Percentiles rank a stretch among this genome's conserved stretches.
phyloP scores from a whole-genome alignment of 2,888 invertebrate genomes.

The Omphaloscelis lunosa region DNA sequence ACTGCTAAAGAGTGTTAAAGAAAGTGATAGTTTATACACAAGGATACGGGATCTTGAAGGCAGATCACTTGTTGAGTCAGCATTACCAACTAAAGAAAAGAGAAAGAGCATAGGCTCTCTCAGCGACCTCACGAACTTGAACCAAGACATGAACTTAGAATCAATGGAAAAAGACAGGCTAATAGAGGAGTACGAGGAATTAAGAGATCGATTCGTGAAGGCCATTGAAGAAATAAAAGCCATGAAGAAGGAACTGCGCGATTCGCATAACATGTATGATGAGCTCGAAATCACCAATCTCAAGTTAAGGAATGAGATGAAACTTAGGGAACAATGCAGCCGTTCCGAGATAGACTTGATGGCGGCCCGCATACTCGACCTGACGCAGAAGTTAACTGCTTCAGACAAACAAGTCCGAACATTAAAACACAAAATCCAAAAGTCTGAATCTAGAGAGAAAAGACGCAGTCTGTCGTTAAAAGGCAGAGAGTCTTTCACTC shows the following conservation, averaged over 20 bases:
- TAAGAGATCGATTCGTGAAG: constrained; percentile 94
- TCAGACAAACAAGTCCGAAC: constrained; percentile 96
- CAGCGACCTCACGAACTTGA: constrained; percentile 95
- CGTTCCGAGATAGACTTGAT: constrained; percentile 94
- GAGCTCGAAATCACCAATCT: constrained; percentile 95
- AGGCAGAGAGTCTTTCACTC: constrained; percentile 94
- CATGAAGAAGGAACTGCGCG: constrained; percentile 95
- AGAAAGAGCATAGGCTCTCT: constrained; percentile 94
- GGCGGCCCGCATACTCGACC: constrained; percentile 95
- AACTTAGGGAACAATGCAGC: constrained; percentile 91
- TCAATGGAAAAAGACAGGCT: constrained; percentile 94
- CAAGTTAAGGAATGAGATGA: constrained; percentile 93
- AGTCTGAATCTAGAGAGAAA: constrained; percentile 94
- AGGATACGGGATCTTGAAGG: constrained; percentile 94
- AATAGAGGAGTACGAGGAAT: constrained; percentile 95
- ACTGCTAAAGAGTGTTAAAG: constrained; percentile 93
- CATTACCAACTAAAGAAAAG: constrained; percentile 88
- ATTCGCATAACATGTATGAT: constrained; percentile 95
- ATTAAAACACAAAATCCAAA: constrained; percentile 94
- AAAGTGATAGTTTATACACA: constrained; percentile 94
- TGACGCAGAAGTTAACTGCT: constrained; percentile 94
- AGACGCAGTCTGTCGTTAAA: constrained; percentile 95
- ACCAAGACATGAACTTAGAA: constrained; percentile 94
- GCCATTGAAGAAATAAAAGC: constrained; percentile 96
- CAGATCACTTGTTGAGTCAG: constrained; percentile 85